Evolutionary conservation across 2,113 vertebrate genomes (phyloP).

Genomic region (Thamnaconus septentrionalis): DNA sequence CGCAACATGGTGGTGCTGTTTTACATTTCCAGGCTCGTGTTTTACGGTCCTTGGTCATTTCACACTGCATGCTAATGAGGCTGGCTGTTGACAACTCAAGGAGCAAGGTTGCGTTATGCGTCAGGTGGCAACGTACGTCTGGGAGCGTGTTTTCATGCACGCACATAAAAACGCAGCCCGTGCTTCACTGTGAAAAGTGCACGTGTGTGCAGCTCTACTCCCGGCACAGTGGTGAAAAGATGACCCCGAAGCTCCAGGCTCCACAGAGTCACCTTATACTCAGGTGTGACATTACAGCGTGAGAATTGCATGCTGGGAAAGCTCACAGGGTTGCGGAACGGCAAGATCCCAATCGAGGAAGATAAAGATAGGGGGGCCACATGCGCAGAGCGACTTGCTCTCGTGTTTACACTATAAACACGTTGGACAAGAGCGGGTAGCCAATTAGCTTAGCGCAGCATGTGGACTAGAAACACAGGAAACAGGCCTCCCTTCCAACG

Average conservation of each 20-base stretch:
- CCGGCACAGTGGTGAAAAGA: slow-evolving; percentile 60
- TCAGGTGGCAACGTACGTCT: background rate
- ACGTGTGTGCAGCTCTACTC: slow-evolving; percentile 24
- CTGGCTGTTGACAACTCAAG: too few species aligned
- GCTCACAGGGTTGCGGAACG: slow-evolving; percentile 45
- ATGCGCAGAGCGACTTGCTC: too few species aligned
- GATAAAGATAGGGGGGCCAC: background rate
- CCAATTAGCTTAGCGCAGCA: background rate
- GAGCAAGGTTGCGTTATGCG: too few species aligned
- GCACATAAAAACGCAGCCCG: slow-evolving; percentile 12
- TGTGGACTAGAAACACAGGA: too few species aligned
- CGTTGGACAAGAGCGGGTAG: background rate
- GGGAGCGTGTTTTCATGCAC: too few species aligned
- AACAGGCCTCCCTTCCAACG: background rate
- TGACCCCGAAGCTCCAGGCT: slow-evolving; percentile 58
- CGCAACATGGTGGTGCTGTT: too few species aligned
- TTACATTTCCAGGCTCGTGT: too few species aligned
- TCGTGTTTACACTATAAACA: too few species aligned
- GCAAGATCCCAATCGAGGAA: slow-evolving; percentile 17
- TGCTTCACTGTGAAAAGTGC: background rate
- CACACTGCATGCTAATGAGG: too few species aligned
- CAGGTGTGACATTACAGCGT: slow-evolving; percentile 79
- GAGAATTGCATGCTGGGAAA: slow-evolving; percentile 75
- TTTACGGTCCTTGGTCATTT: too few species aligned
- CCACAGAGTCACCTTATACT: slow-evolving; percentile 72